Percentiles rank a stretch among this genome's conserved stretches.
Conservation (phyloP, 1,140 invertebrate genomes). For the Chironomus tepperi region DNA sequence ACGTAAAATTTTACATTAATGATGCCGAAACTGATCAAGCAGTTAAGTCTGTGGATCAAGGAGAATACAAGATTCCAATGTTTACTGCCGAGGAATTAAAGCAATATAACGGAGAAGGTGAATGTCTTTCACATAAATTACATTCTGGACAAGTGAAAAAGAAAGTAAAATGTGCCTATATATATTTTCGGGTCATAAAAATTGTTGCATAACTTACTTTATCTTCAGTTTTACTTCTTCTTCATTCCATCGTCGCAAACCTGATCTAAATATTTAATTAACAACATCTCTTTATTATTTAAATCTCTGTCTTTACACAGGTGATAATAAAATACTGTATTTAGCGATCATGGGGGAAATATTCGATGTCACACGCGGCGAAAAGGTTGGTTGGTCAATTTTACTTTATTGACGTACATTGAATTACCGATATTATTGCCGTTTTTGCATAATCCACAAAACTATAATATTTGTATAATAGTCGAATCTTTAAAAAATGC, state of each 20-base stretch:
- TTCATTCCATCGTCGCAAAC: too few species aligned
- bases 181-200: too few species aligned
- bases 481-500: not conserved
- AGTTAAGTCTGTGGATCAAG: not conserved
- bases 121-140: too few species aligned
- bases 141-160: too few species aligned
- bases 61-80: not conserved
- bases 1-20: not conserved
- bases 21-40: not conserved
- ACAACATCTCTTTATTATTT: not conserved
- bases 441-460: too few species aligned
- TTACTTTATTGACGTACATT: not conserved
- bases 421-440: too few species aligned
- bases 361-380: conserved; percentile 18
- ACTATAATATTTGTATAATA: not conserved
- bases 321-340: conserved; percentile 1
- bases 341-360: not conserved
- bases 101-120: not conserved
- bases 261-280: too few species aligned
- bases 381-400: conserved; percentile 8
- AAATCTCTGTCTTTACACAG: not conserved
- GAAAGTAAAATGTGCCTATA: too few species aligned
- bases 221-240: too few species aligned
- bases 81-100: not conserved
- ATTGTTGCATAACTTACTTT: too few species aligned